Evolutionary conservation across 2,113 vertebrate genomes (phyloP).

Genomic region (Vidua chalybeata): DNA sequence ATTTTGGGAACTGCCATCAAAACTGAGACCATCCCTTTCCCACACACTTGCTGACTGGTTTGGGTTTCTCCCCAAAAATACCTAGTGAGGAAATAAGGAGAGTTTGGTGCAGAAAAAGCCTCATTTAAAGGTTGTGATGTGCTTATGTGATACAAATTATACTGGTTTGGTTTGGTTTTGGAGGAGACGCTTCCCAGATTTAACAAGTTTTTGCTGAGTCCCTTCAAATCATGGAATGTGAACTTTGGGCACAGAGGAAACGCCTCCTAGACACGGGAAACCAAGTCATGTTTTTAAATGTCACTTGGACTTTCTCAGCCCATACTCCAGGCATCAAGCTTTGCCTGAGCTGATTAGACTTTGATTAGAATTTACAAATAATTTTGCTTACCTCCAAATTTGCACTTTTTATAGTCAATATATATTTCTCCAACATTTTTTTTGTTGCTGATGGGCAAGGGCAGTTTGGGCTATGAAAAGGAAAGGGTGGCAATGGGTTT

Average conservation of each 20-base stretch:
- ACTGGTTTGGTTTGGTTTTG: background rate
- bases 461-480: background rate
- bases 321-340: background rate
- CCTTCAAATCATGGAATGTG: background rate
- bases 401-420: background rate
- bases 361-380: background rate
- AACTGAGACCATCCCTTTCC: background rate
- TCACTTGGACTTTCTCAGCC: background rate
- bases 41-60: background rate
- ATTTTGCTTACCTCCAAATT: background rate
- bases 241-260: background rate
- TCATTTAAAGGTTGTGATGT: background rate
- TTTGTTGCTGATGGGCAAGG: background rate
- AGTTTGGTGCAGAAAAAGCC: background rate
- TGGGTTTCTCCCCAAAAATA: background rate
- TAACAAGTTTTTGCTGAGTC: background rate
- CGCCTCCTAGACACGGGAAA: background rate
- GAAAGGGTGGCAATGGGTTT: background rate
- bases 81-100: rapidly evolving
- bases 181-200: background rate
- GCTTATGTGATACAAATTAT: background rate
- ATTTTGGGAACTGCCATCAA: background rate
- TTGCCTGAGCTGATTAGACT: background rate
- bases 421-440: background rate
- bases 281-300: background rate